Evolutionary conservation across 2,888 invertebrate genomes (phyloP), one percentile per base, ranked within the genome.

Genomic region (Aspidapion aeneum): DNA sequence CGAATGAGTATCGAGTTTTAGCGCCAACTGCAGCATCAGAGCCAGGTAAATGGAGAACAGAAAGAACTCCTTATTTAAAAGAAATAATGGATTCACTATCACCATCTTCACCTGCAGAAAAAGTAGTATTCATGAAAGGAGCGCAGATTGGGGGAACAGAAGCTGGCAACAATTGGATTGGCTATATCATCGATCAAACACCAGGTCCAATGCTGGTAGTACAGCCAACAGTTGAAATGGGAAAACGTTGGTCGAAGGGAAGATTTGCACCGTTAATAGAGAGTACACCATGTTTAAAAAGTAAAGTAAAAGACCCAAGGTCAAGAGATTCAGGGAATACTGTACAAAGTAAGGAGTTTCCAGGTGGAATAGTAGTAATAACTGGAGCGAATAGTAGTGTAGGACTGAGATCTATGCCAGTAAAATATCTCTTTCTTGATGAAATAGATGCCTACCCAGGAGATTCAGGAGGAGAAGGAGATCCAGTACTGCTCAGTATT

Each of bases 21-120:
- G n/a, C n/a, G n/a, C n/a, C n/a, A 61, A 63, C 52, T 49, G 63
- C 63, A 62, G 35, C 63, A 63, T 63, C 63, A 63, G 63, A 63
- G 57, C 63, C 61, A 63, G 63, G 63, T 17, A 63, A 63, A 63
- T 63, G 63, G 63, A 63, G 63, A 62, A 62, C 61, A 50, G 63
- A 63, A 22, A n/a, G n/a, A n/a, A n/a, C n/a, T n/a, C n/a, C n/a
- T n/a, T n/a, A n/a, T n/a, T n/a, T n/a, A n/a, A n/a, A 57, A 55
- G 60, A 57, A 60, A 60, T 60, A n/a, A 60, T 60, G 60, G 60
- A 60, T 60, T 60, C 60, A 60, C 60, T 60, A 57, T 60, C 55
- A 55, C 55, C 60, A 20, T 60, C 60, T 60, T 60, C 60, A 49
- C 21, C 21, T 18, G 60, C 60, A 17, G 60, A 60, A 60, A 54